Evolutionary conservation across 1,140 invertebrate species (phyloP).

Genomic region (Drosophila oshimai): DNA sequence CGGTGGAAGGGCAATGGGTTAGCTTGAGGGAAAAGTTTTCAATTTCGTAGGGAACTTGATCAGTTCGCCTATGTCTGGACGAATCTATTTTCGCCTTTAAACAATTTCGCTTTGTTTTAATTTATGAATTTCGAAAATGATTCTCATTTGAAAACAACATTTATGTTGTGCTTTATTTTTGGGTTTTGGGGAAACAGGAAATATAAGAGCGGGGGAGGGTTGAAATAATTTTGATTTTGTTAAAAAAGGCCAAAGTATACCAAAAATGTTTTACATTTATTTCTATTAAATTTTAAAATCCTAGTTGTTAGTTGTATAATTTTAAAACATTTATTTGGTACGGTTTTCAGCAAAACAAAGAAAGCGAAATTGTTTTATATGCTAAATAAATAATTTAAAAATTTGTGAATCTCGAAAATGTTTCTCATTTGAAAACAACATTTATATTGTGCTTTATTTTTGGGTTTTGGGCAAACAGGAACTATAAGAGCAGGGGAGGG

Average conservation of each 20-base stretch:
- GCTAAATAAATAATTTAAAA: too few relatives aligned
- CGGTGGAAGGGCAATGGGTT: conserved; percentile 21
- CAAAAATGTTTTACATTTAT: too few relatives aligned
- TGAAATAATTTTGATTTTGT: too few relatives aligned
- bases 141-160: conserved; percentile 47
- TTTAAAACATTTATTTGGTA: too few relatives aligned
- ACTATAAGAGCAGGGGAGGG: conserved; percentile 24
- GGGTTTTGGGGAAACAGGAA: conserved; percentile 62
- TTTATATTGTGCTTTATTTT: conserved; percentile 57
- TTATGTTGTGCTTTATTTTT: conserved; percentile 55
- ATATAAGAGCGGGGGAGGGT: conserved; percentile 16
- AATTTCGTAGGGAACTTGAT: conserved; percentile 26
- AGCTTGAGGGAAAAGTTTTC: background rate
- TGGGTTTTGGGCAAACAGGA: conserved; percentile 61
- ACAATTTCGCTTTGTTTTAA: conserved; percentile 25
- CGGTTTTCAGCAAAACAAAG: too few relatives aligned
- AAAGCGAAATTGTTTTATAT: too few relatives aligned
- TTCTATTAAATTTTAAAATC: too few relatives aligned
- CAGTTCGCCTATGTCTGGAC: conserved; percentile 45
- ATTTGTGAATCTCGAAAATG: conserved; percentile 45
- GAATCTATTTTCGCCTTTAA: conserved; percentile 26
- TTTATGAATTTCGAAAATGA: conserved; percentile 46
- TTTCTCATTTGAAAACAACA: conserved; percentile 45
- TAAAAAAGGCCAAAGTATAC: too few relatives aligned
- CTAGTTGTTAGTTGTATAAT: too few relatives aligned